Base-by-base conservation (phyloP, 2,888 invertebrate genomes). In the Eubasilissa splendida region DNA sequence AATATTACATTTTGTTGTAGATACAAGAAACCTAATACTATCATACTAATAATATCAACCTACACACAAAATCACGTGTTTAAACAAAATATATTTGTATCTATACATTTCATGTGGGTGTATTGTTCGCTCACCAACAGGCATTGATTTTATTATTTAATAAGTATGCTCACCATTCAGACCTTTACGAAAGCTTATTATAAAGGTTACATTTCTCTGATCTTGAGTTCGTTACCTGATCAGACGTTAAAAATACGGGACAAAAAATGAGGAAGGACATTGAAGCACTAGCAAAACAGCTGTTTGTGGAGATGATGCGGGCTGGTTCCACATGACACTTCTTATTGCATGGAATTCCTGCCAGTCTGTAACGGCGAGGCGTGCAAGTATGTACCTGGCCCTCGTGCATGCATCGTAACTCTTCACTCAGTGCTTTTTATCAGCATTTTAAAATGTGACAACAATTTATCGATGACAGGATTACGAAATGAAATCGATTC, bases 251-350 rank as follows among this genome's bases (percentile, higher is more conserved):
- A 56, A 54, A 71, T 56, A 14, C 33, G 71, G 52, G 54, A 71
- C 71, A 71, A 71, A 71, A 70, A 71, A 71, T 11, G 56, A 58
- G 59, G 59, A 74, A 74, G 74, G 74, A 74, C 74, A 52, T 74
- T 60, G 74, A 60, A 59, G 59, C 74, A 14, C 58, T 54, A 71
- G 33, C 31, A 71, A 60, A 74, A 74, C 74, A 74, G 74, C 74
- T 74, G 74, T 74, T 74, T 12, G n/a, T 5, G 33, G 59, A 74
- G 59, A 73, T n/a, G 73, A 71, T 71, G 71, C 71, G 71, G 71
- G 71, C 31, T 31, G 71, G 68, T 68, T 68, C 11, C 63, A 63
- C 63, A 63, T 12, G 66, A 68, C 42, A 68, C 52, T 10, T 68
- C 68, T 68, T 68, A 68, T 68, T 68, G 68, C 68, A 14, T 14